These are phyloP conservation scores for Ennomos erosarius DNA, from an alignment of 2,888 invertebrate genomes.

Conservation along the genomic window DNA sequence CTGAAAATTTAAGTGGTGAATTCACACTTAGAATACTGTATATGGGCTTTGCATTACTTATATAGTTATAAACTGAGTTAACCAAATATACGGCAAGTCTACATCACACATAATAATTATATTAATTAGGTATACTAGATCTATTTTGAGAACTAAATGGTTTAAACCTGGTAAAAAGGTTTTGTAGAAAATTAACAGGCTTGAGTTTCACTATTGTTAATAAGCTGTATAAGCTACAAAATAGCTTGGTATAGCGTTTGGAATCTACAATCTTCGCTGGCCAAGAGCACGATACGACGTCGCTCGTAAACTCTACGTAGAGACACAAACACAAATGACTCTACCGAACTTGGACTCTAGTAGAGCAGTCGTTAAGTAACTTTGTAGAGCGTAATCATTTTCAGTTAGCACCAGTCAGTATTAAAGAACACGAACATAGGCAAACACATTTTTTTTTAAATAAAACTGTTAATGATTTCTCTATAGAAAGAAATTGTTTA, in stretches of 20 bases:
- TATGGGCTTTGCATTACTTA: too few relatives aligned
- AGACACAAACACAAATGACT: constrained; percentile 74
- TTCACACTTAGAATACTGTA: too few relatives aligned
- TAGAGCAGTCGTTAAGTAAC: constrained; percentile 45
- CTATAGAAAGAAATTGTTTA: too few relatives aligned
- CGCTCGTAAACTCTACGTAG: constrained; percentile 74
- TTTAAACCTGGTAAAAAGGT: too few relatives aligned
- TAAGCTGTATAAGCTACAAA: constrained; percentile 2
- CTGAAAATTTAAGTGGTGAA: too few relatives aligned
- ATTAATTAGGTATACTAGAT: too few relatives aligned
- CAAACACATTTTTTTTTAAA: too few relatives aligned
- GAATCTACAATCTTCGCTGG: constrained; percentile 76
- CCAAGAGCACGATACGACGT: constrained; percentile 75
- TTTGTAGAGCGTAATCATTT: constrained; percentile 20
- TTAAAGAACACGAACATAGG: neutral
- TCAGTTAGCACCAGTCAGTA: neutral
- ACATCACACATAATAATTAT: too few relatives aligned
- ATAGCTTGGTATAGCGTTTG: constrained; percentile 62
- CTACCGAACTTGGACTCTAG: constrained; percentile 48
- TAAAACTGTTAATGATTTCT: too few relatives aligned
- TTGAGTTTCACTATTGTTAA: constrained; percentile 5
- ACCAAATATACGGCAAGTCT: neutral
- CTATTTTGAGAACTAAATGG: too few relatives aligned
- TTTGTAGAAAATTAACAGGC: neutral
- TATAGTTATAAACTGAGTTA: neutral